Base-by-base conservation (phyloP, 1,140 invertebrate species). In the Zaprionus gabonicus region DNA sequence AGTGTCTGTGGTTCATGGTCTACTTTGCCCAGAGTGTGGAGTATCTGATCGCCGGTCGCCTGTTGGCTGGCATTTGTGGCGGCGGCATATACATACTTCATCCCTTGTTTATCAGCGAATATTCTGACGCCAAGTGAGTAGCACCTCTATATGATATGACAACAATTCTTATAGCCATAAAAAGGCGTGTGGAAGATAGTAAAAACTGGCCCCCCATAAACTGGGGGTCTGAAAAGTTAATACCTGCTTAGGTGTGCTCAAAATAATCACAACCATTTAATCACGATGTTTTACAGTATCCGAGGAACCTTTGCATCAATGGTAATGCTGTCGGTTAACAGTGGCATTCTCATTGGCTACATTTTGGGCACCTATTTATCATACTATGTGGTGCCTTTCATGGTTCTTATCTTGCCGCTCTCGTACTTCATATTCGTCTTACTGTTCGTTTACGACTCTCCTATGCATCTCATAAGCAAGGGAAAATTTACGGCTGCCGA, bases 21-120 rank as follows among this genome's bases (percentile, higher is more conserved):
- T 84, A 81, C 27, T 88, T 77, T 51, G 86, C 86, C 4, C 28
- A 68, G 20, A 80, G 87, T 25, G 81, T 92, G n/a, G 71, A 82
- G 49, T 82, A 70, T 23, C 86, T 93, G 28, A 91, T 93, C 27
- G 71, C 91, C 34, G 93, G 91, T 7, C 81, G 93, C 28, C 82
- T 93, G 7, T 41, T 94, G 4, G 79, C 81, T 17, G 93, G 93
- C 34, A 79, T 93, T 6, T 85, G 83, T 1, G 78, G 91, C 15
- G 91, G 91, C 17, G 86, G 83, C 60, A 79, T 80, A 23, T 92
- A 86, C 63, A 75, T 85, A 70, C 70, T 81, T 46, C 75, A 88
- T 58, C 80, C 91, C 17, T 58, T 92, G 44, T 92, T 88, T 34
- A 78, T 92, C 53, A 80, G 87, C 44, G 91, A 92, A 80, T 92